phyloP scores from a whole-genome alignment of 1,140 invertebrate genomes.

The Cherax destructor region DNA sequence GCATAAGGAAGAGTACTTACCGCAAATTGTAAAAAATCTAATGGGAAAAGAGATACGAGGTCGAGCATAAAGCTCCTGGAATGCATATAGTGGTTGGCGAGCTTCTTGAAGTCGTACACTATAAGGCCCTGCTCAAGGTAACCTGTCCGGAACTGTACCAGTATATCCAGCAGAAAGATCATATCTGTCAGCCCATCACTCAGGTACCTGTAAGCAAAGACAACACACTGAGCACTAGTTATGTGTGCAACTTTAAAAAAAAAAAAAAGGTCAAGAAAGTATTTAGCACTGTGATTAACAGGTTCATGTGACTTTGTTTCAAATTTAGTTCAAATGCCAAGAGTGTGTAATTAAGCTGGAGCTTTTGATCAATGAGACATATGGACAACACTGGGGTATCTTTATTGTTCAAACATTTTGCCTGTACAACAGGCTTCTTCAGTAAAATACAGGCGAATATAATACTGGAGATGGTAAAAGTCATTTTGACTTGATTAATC shows the following conservation, averaged over 20 bases:
- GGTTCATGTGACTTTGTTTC: no score
- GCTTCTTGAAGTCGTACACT: constrained; percentile 92
- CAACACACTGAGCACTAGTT: not conserved
- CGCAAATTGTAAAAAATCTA: constrained; percentile 89
- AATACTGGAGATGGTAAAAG: no score
- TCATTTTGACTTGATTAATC: no score
- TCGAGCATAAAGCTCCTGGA: constrained; percentile 92
- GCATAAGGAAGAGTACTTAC: constrained; percentile 78
- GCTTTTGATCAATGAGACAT: no score
- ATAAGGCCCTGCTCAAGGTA: constrained; percentile 96
- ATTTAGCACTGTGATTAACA: no score
- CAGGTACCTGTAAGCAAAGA: constrained; percentile 42
- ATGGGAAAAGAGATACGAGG: constrained; percentile 86
- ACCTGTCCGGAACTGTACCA: constrained; percentile 94
- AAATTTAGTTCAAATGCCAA: no score
- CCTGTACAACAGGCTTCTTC: no score
- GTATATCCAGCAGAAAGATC: constrained; percentile 90
- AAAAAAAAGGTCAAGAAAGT: not conserved
- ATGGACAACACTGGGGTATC: no score
- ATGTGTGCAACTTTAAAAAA: not conserved
- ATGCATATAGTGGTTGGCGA: constrained; percentile 90
- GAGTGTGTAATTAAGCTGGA: no score
- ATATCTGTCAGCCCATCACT: constrained; percentile 87
- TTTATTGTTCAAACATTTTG: no score
- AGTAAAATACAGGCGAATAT: no score